Percentiles rank a stretch among this genome's conserved stretches.
phyloP scores from a whole-genome alignment of 2,113 vertebrate species.

The Clarias gariepinus region DNA sequence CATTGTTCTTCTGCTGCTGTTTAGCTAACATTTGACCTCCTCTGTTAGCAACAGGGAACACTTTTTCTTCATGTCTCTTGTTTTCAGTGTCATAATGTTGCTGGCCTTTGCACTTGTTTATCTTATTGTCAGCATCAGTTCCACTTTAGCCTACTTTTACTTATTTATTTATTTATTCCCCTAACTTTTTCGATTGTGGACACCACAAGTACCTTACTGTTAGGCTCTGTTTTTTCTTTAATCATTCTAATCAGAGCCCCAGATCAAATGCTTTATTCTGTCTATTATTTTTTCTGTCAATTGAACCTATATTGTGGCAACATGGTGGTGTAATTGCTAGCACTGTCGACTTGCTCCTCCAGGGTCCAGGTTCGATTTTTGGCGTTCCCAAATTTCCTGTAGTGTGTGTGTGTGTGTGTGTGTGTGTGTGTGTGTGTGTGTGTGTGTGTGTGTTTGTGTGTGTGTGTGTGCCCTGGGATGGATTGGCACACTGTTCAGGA shows the following conservation, averaged over 20 bases:
- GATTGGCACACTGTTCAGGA: too few relatives aligned
- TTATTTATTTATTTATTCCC: conserved; percentile 11
- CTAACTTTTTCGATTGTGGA: not conserved
- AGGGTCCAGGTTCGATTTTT: too few relatives aligned
- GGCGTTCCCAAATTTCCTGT: too few relatives aligned
- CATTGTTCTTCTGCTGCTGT: conserved; percentile 19
- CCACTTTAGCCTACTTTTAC: not conserved
- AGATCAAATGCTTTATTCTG: not conserved
- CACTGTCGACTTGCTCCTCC: too few relatives aligned
- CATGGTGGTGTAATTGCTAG: too few relatives aligned
- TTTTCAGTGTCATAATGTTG: conserved; percentile 12
- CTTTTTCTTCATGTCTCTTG: not conserved
- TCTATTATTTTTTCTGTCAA: not conserved
- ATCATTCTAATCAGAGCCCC: not conserved
- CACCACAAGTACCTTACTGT: not conserved
- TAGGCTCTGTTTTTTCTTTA: not conserved
- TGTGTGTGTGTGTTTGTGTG: too few relatives aligned
- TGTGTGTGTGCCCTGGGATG: too few relatives aligned
- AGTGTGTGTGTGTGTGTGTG: too few relatives aligned
- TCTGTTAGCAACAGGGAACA: not conserved
- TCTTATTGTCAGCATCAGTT: conserved; percentile 31
- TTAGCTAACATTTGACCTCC: not conserved
- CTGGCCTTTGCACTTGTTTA: conserved; percentile 35
- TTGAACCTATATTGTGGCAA: not conserved
- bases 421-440: too few relatives aligned